Percentiles rank a stretch among this genome's conserved stretches.
phyloP scores from a whole-genome alignment of 2,797 vertebrate species.

The Liasis olivaceus region DNA sequence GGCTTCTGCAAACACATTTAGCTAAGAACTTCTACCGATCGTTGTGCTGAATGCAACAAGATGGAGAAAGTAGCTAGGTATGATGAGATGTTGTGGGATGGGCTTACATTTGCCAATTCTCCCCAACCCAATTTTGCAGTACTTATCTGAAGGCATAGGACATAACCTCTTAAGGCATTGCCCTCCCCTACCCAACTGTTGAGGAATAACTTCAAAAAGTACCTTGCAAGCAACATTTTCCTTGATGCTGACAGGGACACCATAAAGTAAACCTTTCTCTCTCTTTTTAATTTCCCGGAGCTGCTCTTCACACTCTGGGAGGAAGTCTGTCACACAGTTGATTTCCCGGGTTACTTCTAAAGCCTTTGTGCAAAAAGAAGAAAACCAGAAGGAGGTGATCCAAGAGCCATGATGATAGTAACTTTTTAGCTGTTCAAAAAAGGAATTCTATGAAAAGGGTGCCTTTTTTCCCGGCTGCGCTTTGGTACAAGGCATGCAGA shows the following conservation, averaged over 20 bases:
- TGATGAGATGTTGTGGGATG: neutral
- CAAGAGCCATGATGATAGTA: neutral
- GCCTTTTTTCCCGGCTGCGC: neutral
- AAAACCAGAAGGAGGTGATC: neutral
- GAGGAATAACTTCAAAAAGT: neutral
- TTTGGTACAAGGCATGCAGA: neutral
- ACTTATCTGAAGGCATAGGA: neutral
- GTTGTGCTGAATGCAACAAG: neutral
- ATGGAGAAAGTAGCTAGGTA: neutral
- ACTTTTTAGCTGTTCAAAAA: neutral
- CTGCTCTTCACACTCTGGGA: constrained; percentile 78
- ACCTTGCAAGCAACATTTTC: constrained; percentile 80
- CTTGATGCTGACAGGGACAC: constrained; percentile 85
- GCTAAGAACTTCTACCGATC: neutral
- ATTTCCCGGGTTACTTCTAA: constrained; percentile 75
- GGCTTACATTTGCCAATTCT: neutral
- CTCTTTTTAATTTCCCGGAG: constrained; percentile 66
- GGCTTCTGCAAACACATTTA: neutral
- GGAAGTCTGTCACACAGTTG: constrained; percentile 80
- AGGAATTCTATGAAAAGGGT: neutral
- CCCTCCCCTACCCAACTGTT: neutral
- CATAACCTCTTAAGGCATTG: neutral
- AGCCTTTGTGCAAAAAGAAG: constrained; percentile 67
- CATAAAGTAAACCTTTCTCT: constrained; percentile 78
- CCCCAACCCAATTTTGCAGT: neutral